These are phyloP conservation scores for Pagetopsis macropterus DNA, from an alignment of 2,797 vertebrate genomes.

Conservation along the genomic window DNA sequence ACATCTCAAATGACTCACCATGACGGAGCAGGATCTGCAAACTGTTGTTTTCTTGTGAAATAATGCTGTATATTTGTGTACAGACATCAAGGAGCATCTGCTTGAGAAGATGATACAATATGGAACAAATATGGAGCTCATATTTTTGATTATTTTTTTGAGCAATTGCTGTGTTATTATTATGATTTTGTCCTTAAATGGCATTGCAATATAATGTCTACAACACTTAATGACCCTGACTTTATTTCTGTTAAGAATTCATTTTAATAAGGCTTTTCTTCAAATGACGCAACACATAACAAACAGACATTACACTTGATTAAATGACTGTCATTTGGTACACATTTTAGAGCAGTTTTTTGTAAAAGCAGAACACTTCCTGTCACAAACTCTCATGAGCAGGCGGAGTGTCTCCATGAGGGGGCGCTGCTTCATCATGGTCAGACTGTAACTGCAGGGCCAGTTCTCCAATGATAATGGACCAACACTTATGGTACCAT, in stretches of 20 bases:
- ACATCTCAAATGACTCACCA: conserved; percentile 27
- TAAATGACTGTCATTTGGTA: neutral
- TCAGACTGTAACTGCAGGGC: neutral
- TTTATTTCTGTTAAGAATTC: neutral
- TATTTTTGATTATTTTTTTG: neutral
- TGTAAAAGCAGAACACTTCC: neutral
- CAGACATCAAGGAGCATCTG: conserved; percentile 28
- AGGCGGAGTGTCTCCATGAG: neutral
- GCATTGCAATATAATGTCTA: neutral
- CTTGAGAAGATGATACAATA: conserved; percentile 37
- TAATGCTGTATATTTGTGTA: conserved; percentile 25
- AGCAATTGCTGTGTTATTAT: neutral
- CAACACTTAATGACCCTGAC: neutral
- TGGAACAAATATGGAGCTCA: neutral
- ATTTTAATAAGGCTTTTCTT: neutral
- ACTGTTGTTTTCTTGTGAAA: conserved; percentile 18
- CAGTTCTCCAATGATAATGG: neutral
- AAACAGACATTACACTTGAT: no score
- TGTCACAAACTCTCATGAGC: neutral
- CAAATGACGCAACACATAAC: neutral
- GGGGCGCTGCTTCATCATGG: neutral
- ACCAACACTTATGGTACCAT: neutral
- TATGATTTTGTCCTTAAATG: neutral
- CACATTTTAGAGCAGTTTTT: neutral
- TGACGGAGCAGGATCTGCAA: conserved; percentile 9